These are phyloP conservation scores for Rhagologus leucostigma DNA, from an alignment of 2,113 vertebrate genomes.

Conservation along the genomic window DNA sequence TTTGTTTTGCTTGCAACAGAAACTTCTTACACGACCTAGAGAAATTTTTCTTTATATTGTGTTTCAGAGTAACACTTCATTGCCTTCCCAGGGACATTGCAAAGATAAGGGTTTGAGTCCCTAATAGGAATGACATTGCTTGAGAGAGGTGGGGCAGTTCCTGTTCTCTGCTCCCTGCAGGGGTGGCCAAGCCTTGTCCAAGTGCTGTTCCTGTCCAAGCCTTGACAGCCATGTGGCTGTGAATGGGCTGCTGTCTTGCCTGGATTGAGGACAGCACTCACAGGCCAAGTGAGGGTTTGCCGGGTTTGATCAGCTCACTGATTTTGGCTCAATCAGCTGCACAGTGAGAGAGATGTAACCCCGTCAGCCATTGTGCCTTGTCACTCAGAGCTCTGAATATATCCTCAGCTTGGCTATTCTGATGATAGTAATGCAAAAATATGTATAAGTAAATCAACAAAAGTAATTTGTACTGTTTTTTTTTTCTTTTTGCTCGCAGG, in stretches of 20 bases:
- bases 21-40: background rate
- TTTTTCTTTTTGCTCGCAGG: background rate
- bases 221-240: background rate
- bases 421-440: background rate
- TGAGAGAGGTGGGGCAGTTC: background rate
- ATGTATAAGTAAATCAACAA: background rate
- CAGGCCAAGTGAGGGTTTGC: background rate
- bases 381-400: background rate
- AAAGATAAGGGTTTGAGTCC: background rate
- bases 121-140: background rate
- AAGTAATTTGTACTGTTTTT: background rate
- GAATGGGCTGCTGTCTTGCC: background rate
- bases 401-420: background rate
- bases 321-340: background rate
- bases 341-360: background rate
- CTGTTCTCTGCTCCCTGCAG: background rate
- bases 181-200: rapidly evolving
- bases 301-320: background rate
- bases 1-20: background rate
- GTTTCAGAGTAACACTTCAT: background rate
- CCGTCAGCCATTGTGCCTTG: background rate
- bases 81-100: background rate
- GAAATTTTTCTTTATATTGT: background rate
- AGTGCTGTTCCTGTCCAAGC: background rate
- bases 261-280: background rate